Evolutionary conservation across 2,888 invertebrate species (phyloP).

Genomic region (Harmothoe impar): DNA sequence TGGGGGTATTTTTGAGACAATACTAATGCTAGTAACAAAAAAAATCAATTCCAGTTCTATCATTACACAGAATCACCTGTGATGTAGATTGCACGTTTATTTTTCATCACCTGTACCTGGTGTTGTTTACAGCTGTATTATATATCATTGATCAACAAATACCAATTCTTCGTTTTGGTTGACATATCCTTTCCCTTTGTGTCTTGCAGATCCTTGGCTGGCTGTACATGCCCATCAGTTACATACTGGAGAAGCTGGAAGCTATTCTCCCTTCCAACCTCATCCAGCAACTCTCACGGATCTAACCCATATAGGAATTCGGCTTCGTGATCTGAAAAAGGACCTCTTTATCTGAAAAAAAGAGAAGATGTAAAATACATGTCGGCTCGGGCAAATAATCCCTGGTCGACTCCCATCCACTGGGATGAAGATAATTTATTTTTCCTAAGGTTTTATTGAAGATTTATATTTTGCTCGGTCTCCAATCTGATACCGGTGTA

Average conservation of each 20-base stretch:
- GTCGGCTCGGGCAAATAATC: not conserved
- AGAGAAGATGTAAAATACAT: not conserved
- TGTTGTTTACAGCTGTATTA: too few relatives aligned
- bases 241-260: constrained; percentile 91
- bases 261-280: constrained; percentile 91
- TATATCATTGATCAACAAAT: too few relatives aligned
- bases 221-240: constrained; percentile 91
- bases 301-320: constrained; percentile 75
- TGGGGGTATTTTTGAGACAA: too few relatives aligned
- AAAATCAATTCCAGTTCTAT: too few relatives aligned
- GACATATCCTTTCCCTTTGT: not conserved
- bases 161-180: too few relatives aligned
- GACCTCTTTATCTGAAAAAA: not conserved
- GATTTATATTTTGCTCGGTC: constrained; percentile 6
- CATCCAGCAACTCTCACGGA: constrained; percentile 87
- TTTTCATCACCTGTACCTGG: too few relatives aligned
- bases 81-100: too few relatives aligned
- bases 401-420: not conserved
- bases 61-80: too few relatives aligned
- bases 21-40: too few relatives aligned
- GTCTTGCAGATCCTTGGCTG: constrained; percentile 88
- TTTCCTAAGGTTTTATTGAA: constrained; percentile 38
- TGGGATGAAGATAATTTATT: constrained; percentile 20
- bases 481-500: constrained; percentile 5
- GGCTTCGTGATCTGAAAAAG: constrained; percentile 32